Percentiles rank a stretch among this genome's conserved stretches.
phyloP scores from a whole-genome alignment of 2,113 vertebrate species.

The Pelmatolapia mariae region DNA sequence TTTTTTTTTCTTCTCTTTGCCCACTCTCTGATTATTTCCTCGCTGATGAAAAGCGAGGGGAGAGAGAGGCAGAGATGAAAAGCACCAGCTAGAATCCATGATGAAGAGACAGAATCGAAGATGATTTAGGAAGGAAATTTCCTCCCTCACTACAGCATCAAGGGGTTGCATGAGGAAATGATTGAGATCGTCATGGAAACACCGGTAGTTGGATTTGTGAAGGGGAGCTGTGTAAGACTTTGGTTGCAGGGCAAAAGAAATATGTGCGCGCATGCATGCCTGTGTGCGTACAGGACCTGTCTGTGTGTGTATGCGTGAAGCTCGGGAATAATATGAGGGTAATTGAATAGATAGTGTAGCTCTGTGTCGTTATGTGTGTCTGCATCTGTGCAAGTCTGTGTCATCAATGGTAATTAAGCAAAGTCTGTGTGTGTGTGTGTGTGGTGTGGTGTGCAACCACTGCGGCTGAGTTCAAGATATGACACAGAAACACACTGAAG shows the following conservation, averaged over 20 bases:
- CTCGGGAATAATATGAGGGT: slow-evolving; percentile 17
- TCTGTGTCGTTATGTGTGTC: background rate
- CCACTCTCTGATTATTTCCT: slow-evolving; percentile 14
- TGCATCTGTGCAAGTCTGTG: background rate
- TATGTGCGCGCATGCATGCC: background rate
- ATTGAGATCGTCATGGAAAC: slow-evolving; percentile 65
- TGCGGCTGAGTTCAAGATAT: background rate
- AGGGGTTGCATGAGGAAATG: slow-evolving; percentile 26
- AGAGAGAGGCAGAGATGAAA: slow-evolving; percentile 27
- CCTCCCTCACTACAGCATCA: background rate
- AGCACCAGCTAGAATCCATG: background rate
- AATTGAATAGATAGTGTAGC: slow-evolving; percentile 18
- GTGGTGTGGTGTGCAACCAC: background rate
- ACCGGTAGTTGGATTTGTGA: background rate
- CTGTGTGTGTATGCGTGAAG: background rate
- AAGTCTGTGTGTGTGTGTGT: background rate
- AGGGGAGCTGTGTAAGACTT: background rate
- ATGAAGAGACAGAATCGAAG: slow-evolving; percentile 29
- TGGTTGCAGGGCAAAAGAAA: background rate
- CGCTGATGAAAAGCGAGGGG: slow-evolving; percentile 9
- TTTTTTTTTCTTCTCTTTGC: background rate
- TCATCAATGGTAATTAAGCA: slow-evolving; percentile 16
- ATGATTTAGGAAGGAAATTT: slow-evolving; percentile 34
- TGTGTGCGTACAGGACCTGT: background rate
- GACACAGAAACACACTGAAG: background rate